Conservation (phyloP, 1,140 invertebrate species). For the Aleiodes sp. region DNA sequence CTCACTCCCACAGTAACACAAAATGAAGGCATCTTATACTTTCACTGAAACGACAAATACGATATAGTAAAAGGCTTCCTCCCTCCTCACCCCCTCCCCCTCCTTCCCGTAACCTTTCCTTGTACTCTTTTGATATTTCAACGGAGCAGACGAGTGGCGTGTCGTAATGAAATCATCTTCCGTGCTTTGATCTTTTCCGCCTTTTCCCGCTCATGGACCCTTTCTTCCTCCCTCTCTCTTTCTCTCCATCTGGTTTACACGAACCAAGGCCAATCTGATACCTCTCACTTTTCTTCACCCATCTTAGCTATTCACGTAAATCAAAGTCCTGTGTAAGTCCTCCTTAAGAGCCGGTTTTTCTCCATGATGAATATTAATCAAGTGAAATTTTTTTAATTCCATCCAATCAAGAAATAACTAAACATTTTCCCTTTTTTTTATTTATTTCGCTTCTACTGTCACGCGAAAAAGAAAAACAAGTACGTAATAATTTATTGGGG, state of each 20-base stretch:
- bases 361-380: too few relatives aligned
- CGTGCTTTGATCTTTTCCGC: constrained; percentile 63
- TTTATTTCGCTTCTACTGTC: too few relatives aligned
- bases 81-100: background rate
- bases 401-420: too few relatives aligned
- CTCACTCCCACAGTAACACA: too few relatives aligned
- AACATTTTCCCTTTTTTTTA: too few relatives aligned
- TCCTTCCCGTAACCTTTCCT: background rate
- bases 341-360: too few relatives aligned
- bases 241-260: background rate
- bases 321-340: too few relatives aligned
- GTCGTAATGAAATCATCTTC: constrained; percentile 66
- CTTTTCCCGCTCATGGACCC: constrained; percentile 34
- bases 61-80: background rate
- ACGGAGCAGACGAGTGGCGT: constrained; percentile 60
- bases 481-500: constrained; percentile 7
- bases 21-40: background rate
- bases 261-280: constrained; percentile 18
- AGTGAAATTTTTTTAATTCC: too few relatives aligned
- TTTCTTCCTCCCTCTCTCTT: background rate
- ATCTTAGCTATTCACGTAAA: too few relatives aligned
- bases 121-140: constrained; percentile 65
- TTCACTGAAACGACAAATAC: constrained; percentile 13
- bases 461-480: too few relatives aligned
- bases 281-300: background rate